Evolutionary conservation across 1,140 invertebrate species (phyloP).

Genomic region (Heterodera schachtii): DNA sequence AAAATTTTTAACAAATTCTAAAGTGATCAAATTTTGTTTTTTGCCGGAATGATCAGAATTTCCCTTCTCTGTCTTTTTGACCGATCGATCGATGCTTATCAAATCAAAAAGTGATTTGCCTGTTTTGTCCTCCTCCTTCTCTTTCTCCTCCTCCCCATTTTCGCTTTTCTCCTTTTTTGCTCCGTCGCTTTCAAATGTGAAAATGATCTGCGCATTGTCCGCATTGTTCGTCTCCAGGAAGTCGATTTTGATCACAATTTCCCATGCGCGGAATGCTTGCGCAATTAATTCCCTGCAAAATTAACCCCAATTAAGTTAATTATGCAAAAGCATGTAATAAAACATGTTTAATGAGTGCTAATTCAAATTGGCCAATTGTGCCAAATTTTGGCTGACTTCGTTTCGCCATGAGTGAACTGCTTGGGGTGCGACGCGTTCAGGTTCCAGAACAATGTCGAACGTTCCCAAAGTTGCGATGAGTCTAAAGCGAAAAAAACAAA

Average conservation of each 20-base stretch:
- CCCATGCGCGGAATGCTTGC: conserved; percentile 49
- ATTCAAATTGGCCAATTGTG: neutral
- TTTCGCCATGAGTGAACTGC: conserved; percentile 5
- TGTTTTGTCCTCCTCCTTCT: conserved; percentile 14
- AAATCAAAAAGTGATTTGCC: neutral
- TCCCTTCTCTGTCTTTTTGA: too few species aligned
- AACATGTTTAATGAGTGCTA: neutral
- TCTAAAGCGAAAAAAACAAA: neutral
- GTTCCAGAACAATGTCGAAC: conserved; percentile 27
- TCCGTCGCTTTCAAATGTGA: conserved; percentile 22
- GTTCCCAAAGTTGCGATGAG: conserved; percentile 28
- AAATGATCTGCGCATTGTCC: conserved; percentile 42
- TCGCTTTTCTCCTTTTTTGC: conserved; percentile 16
- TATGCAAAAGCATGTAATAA: too few species aligned
- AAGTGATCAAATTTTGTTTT: too few species aligned
- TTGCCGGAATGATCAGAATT: too few species aligned
- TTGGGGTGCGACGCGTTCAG: neutral
- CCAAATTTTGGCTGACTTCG: conserved; percentile 1
- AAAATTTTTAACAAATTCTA: too few species aligned
- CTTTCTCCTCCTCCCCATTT: neutral
- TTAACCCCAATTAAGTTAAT: neutral
- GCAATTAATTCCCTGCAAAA: conserved; percentile 46
- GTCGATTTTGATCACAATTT: conserved; percentile 49
- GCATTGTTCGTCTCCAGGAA: conserved; percentile 38
- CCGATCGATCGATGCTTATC: too few species aligned